Evolutionary conservation across 1,140 invertebrate species (phyloP).

Genomic region (Leptinotarsa lineolata): DNA sequence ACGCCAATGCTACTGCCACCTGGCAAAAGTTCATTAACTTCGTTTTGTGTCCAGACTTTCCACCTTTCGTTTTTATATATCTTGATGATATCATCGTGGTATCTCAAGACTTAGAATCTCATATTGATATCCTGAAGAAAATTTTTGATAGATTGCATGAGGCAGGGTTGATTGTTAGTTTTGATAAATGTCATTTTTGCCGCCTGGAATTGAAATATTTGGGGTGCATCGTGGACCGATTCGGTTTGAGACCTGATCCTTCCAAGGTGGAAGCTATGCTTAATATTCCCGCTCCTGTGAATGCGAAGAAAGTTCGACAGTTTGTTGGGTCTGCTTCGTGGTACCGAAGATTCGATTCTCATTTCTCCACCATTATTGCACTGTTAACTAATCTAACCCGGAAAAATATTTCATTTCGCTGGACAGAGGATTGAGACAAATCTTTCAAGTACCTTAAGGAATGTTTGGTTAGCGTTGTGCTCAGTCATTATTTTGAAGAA

Average conservation of each 20-base stretch:
- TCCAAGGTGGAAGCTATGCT: not conserved
- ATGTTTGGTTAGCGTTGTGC: conserved; percentile 14
- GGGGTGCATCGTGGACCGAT: not conserved
- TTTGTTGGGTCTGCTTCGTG: not conserved
- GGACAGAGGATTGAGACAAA: conserved; percentile 23
- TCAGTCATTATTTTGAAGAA: conserved; percentile 6
- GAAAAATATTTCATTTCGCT: conserved; percentile 29
- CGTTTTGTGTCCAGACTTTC: not conserved
- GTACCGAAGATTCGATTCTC: not conserved
- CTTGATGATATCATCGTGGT: not conserved
- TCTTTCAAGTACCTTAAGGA: conserved; percentile 9
- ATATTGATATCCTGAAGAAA: not conserved
- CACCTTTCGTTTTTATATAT: not conserved
- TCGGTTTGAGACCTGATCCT: not conserved
- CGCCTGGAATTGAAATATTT: not conserved
- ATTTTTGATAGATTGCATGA: not conserved
- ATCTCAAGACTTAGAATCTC: not conserved
- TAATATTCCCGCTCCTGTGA: not conserved
- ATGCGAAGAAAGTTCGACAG: not conserved
- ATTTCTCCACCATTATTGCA: conserved; percentile 17
- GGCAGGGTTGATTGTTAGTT: not conserved
- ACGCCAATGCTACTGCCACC: conserved; percentile 25
- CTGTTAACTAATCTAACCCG: conserved; percentile 45
- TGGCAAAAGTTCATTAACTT: not conserved
- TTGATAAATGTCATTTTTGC: conserved; percentile 11